phyloP scores from a whole-genome alignment of 2,888 invertebrate species.

The Leucophora obtusa region DNA sequence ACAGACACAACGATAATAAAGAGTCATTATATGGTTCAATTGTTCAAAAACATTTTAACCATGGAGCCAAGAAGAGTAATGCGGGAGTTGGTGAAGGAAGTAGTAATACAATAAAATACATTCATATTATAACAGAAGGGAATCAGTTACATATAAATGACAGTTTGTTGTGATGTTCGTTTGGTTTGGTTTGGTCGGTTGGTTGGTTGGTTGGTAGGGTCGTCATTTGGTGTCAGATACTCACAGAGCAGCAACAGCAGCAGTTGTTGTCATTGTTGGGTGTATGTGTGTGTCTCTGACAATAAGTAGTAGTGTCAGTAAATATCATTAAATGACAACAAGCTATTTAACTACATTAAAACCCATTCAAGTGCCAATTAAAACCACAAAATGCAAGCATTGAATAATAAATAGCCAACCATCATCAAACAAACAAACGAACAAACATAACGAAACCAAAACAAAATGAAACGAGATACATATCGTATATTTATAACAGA shows the following conservation, averaged over 20 bases:
- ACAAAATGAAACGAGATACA: not conserved
- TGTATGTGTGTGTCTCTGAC: slow-evolving; percentile 16
- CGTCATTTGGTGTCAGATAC: not conserved
- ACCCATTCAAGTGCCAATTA: slow-evolving; percentile 64
- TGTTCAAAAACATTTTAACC: slow-evolving; percentile 8
- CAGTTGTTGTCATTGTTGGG: slow-evolving; percentile 1
- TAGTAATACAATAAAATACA: slow-evolving; percentile 52
- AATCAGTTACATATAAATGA: slow-evolving; percentile 48
- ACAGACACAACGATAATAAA: slow-evolving; percentile 30
- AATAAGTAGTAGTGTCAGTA: slow-evolving; percentile 47
- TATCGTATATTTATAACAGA: not conserved
- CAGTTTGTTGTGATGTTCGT: not conserved
- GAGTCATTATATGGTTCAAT: slow-evolving; percentile 38
- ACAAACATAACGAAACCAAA: slow-evolving; percentile 13
- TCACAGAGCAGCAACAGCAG: not conserved
- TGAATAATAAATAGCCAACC: slow-evolving; percentile 59
- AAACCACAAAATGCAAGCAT: slow-evolving; percentile 64
- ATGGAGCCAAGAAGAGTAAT: not conserved
- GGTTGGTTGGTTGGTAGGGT: too few relatives aligned
- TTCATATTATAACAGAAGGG: slow-evolving; percentile 34
- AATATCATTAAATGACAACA: slow-evolving; percentile 63
- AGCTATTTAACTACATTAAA: slow-evolving; percentile 64
- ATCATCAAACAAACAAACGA: slow-evolving; percentile 33
- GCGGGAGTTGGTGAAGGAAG: slow-evolving; percentile 13
- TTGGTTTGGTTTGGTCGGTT: too few relatives aligned